These are phyloP conservation scores for Gymnothorax reevesii DNA, from an alignment of 2,797 vertebrate species.

Conservation along the genomic window DNA sequence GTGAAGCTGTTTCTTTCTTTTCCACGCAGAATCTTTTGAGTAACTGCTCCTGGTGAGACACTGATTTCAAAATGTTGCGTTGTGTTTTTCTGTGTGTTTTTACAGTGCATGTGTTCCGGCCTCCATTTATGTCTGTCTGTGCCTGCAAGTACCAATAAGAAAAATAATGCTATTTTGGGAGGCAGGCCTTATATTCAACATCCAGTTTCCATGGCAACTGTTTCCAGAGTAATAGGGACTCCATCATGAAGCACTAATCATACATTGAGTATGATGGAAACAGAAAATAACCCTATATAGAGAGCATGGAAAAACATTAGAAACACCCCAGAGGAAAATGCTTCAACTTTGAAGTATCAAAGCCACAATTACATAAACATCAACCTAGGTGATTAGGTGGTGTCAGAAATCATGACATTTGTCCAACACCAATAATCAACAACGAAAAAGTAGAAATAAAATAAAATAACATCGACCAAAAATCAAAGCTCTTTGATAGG, in stretches of 20 bases:
- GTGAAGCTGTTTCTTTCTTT: background rate
- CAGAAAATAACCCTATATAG: background rate
- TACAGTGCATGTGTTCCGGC: slow-evolving; percentile 30
- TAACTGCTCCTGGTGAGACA: background rate
- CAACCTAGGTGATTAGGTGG: no score
- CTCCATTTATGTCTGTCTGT: slow-evolving; percentile 43
- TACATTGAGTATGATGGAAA: slow-evolving; percentile 4
- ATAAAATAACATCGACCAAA: no score
- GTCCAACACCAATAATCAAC: no score
- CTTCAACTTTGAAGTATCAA: no score
- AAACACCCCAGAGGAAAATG: no score
- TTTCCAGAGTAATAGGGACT: slow-evolving; percentile 47
- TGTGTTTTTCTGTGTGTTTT: background rate
- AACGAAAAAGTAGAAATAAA: no score
- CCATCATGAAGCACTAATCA: slow-evolving; percentile 39
- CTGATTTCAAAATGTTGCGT: background rate
- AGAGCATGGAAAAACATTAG: no score
- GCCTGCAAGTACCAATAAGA: slow-evolving; percentile 46
- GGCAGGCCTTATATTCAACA: slow-evolving; percentile 57
- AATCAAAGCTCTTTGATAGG: no score
- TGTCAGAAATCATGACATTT: no score
- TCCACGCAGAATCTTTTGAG: background rate
- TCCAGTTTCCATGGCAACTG: slow-evolving; percentile 70
- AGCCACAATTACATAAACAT: no score
- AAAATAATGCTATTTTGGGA: slow-evolving; percentile 60